These are phyloP conservation scores for Cosmia pyralina DNA, from an alignment of 2,888 invertebrate species.

Conservation along the genomic window DNA sequence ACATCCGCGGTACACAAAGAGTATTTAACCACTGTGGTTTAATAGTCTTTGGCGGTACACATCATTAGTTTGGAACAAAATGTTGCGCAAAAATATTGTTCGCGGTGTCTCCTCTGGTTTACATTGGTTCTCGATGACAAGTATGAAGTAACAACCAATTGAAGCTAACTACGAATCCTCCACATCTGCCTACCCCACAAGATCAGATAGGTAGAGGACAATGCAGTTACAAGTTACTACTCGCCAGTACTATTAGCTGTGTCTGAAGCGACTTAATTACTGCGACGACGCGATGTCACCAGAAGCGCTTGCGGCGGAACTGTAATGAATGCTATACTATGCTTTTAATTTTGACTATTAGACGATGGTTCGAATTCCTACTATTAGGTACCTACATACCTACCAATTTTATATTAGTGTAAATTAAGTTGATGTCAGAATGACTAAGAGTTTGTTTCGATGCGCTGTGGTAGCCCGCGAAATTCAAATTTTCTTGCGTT, in stretches of 20 bases:
- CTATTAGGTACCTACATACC: too few relatives aligned
- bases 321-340: conserved; percentile 15
- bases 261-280: conserved; percentile 61
- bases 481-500: too few relatives aligned
- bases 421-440: not conserved
- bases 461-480: too few relatives aligned
- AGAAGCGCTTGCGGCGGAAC: conserved; percentile 8
- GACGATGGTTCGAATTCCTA: too few relatives aligned
- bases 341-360: conserved; percentile 4
- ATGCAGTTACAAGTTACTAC: conserved; percentile 50
- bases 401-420: not conserved
- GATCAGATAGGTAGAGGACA: conserved; percentile 32
- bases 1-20: too few relatives aligned
- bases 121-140: too few relatives aligned
- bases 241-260: conserved; percentile 57
- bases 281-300: conserved; percentile 39
- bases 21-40: too few relatives aligned
- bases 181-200: conserved; percentile 2
- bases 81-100: too few relatives aligned
- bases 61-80: too few relatives aligned
- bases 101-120: too few relatives aligned
- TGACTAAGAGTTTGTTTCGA: not conserved
- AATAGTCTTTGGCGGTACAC: too few relatives aligned
- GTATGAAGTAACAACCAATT: too few relatives aligned
- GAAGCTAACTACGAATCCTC: not conserved